Base-by-base conservation (phyloP, 2,888 invertebrate species). In the Hylaea fasciaria region DNA sequence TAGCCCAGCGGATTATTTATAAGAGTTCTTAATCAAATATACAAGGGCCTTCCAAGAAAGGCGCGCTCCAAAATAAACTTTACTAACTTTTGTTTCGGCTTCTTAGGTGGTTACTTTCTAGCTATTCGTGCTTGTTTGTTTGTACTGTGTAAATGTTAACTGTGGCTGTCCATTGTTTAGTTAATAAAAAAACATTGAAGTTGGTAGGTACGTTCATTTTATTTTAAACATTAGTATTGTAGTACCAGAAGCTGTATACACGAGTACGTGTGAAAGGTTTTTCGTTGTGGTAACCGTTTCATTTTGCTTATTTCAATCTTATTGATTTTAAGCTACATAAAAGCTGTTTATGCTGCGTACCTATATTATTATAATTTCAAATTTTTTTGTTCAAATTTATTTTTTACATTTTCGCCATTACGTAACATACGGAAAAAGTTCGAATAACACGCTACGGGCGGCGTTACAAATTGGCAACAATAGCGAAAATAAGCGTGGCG, bases 401-500 rank as follows among this genome's bases (percentile, higher is more conserved):
- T 12, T 11, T 14, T 5, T 14, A 47, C 16, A 47, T 47, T 16
- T 47, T 35, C 7, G 4, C 12, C 8, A 35, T 39, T 35, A 51
- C 28, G 47, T 50, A 52, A 44, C 40, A 60, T 41, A 40, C 40
- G 35, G 40, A 68, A 74, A 72, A 72, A 71, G 51, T 72, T 51
- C 32, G 62, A 81, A 81, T 74, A 74, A 71, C 74, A 63, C 65
- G 76, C 70, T 71, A 67, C 68, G 52, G 70, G 73, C 72, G 77
- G 76, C 83, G 78, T 78, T 73, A 74, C 82, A 83, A 86, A 89
- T 87, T 85, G 81, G 79, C 77, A 83, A 88, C 87, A 89, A 87
- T 85, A 82, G 85, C 79, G 73, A 83, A 64, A 86, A 85, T 86
- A 85, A 86, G 82, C 80, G 81, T 74, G 72, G 80, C 76, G 82